Base-by-base conservation (phyloP, 2,113 vertebrate genomes). In the Chitala chitala region DNA sequence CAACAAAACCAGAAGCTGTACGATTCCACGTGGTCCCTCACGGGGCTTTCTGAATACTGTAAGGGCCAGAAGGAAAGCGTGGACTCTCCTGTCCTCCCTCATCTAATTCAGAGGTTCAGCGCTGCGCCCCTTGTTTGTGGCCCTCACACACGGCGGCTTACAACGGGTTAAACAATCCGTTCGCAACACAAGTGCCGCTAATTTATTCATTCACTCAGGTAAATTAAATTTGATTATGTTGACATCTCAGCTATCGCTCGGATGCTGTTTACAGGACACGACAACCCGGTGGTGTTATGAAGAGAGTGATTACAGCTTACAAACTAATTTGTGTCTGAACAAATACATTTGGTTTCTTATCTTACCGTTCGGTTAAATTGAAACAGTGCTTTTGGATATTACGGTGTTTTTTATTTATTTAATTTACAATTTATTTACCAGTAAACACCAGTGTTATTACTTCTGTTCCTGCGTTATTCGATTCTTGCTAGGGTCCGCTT, bases 81-180 rank as follows among this genome's bases (percentile, higher is more conserved):
- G n/a, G n/a, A n/a, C n/a, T n/a, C n/a, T n/a, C n/a, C n/a, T n/a
- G n/a, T n/a, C n/a, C n/a, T n/a, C n/a, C n/a, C n/a, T n/a, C n/a
- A n/a, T n/a, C n/a, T n/a, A n/a, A n/a, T n/a, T n/a, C n/a, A n/a
- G n/a, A n/a, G n/a, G n/a, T 46, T 12, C 64, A n/a, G 42, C 22
- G 15, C 26, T 29, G 42, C 10, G 13, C 22, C 22, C 9, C 64
- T 3, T 24, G 40, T 46, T n/a, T 4, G n/a, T n/a, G n/a, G n/a
- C n/a, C n/a, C n/a, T n/a, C n/a, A n/a, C n/a, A n/a, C n/a, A n/a
- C n/a, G n/a, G n/a, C n/a, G n/a, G n/a, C 71, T 44, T 29, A 81
- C 80, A 84, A 87, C 84, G 82, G 75, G 55, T 75, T 61, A 80
- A 80, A 78, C 79, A 82, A 80, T 73, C 72, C 80, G 55, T 56